Evolutionary conservation across 2,888 invertebrate genomes (phyloP).

Genomic region (Harpagoxenus sublaevis): DNA sequence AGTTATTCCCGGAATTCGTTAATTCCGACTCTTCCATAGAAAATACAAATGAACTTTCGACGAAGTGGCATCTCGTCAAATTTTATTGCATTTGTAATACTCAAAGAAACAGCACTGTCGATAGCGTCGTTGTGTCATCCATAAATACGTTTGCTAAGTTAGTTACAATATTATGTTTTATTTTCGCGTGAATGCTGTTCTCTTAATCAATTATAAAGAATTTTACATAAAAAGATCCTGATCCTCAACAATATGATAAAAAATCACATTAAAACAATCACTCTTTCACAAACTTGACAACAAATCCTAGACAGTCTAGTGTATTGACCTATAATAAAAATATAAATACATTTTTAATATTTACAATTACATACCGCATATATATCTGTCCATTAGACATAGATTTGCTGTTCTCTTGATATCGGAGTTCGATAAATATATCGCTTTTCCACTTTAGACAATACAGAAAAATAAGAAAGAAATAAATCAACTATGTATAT

Average conservation of each 20-base stretch:
- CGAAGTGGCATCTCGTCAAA: conserved; percentile 45
- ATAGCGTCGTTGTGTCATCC: not conserved
- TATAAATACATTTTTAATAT: not conserved
- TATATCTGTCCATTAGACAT: not conserved
- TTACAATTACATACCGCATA: not conserved
- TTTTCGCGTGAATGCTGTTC: not conserved
- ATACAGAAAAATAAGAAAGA: not conserved
- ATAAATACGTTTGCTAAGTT: not conserved
- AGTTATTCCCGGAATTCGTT: conserved; percentile 52
- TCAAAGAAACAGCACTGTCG: not conserved
- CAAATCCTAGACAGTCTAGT: not conserved
- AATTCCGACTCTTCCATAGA: conserved; percentile 43
- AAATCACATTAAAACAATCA: not conserved
- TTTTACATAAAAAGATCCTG: not conserved
- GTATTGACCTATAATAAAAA: not conserved
- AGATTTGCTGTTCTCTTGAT: not conserved
- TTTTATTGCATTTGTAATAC: conserved; percentile 45
- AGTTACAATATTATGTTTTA: not conserved
- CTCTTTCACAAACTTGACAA: not conserved
- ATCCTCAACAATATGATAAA: not conserved
- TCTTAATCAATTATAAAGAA: not conserved
- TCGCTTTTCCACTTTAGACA: not conserved
- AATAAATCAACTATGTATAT: not conserved
- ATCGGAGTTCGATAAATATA: not conserved
- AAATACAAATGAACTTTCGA: conserved; percentile 53